Evolutionary conservation across 2,888 invertebrate genomes (phyloP).

Genomic region (Pedicia rivosa): DNA sequence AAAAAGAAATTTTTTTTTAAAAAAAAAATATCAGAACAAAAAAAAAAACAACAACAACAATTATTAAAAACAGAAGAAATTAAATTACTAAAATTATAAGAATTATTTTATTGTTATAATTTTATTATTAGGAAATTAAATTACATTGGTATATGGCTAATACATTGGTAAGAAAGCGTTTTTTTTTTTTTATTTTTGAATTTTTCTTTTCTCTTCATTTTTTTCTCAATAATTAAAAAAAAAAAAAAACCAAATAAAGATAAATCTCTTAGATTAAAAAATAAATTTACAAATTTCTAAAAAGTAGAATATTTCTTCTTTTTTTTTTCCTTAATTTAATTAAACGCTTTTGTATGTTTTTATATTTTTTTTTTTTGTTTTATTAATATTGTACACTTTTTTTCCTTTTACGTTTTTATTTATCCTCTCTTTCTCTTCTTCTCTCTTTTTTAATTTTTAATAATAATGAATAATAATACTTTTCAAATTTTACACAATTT

Average conservation of each 20-base stretch:
- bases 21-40: no score
- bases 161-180: slow-evolving; percentile 8
- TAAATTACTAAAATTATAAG: no score
- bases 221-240: neutral
- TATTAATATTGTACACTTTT: no score
- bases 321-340: neutral
- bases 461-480: no score
- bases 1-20: no score
- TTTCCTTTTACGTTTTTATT: no score
- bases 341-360: neutral
- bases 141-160: slow-evolving; percentile 6
- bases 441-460: no score
- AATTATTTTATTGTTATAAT: neutral
- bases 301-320: neutral
- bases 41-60: no score
- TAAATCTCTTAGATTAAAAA: neutral
- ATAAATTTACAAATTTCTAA: neutral
- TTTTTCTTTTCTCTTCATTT: neutral
- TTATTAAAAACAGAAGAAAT: no score
- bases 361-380: no score
- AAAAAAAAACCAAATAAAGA: neutral
- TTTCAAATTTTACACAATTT: no score
- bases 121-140: neutral
- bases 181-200: slow-evolving; percentile 2
- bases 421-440: no score